Evolutionary conservation across 2,888 invertebrate genomes (phyloP), one percentile per base, ranked within the genome.

Genomic region (Rugalucina vietnamica): DNA sequence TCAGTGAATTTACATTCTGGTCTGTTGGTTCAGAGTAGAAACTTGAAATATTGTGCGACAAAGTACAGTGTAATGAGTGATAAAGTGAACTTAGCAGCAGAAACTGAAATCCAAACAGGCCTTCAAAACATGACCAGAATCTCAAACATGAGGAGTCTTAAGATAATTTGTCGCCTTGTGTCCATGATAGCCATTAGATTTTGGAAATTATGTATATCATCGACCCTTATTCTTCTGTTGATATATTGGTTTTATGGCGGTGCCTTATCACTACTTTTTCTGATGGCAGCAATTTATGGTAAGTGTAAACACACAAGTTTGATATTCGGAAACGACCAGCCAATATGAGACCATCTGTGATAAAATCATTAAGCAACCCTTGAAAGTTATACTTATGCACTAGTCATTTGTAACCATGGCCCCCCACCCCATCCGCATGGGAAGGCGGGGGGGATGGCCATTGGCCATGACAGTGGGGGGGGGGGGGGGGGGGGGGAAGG

Each of bases 181-280:
- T 29, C 69, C 18, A 18, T 87, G 75, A 90, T 94, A n/a, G 82
- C 94, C 88, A 96, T 97, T 93, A 96, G 96, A 95, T 96, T 98
- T 92, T 98, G 98, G 97, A 96, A 97, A 78, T 96, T 97, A 84
- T 97, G 97, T 71, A 96, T 97, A 50, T 96, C 97, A 81, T 97
- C 97, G 81, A 84, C 90, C 18, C 95, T 97, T 88, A 96, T 97
- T 76, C 97, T 97, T 94, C 96, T 98, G 91, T 94, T 98, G 88
- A 96, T 97, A 70, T 98, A 97, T 95, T 98, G 97, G 96, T 96
- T 97, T 90, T 97, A 97, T 95, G 98, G 98, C 78, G 97, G 97
- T 91, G 93, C 97, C 81, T 95, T 97, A 89, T 97, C 97, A 27
- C 96, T 97, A 88, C 95, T 96, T 50, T 96, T 98, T 78, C 96